Evolutionary conservation across 2,888 invertebrate species (phyloP), one percentile per base, ranked within the genome.

Genomic region (Caenorhabditis japonica): DNA sequence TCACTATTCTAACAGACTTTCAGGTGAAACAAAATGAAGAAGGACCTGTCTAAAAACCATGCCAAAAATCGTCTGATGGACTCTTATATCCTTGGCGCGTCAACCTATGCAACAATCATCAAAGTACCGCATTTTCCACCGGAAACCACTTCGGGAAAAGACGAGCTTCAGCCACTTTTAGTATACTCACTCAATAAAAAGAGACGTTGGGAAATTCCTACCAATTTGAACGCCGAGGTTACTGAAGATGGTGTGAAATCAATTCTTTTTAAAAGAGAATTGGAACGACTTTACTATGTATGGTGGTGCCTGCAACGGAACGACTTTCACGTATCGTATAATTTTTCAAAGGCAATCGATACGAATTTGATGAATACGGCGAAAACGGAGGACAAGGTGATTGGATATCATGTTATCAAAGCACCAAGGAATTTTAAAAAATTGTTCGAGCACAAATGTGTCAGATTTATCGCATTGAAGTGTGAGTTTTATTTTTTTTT

Each of bases 321-420:
- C 4, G 41, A 66, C 43, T 44, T 43, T 21, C 19, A 49, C n/a
- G 56, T 56, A 17, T 43, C 56, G 12, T 33, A 25, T 47, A 25
- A 58, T 27, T 19, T 34, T 19, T 66, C 66, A 0, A 34, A 30
- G 12, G 51, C 56, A 12, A 17, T 43, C 27, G 34, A 36, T 25
- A 25, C 49, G 3, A 51, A 15, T 0, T 13, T 27, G 23, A 23
- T 66, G 2, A 47, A 66, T 4, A 36, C 27, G 1, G 56, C 38
- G n/a, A 49, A 56, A 23, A 49, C 49, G 4, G 43, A 39, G n/a
- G 56, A 56, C 4, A 66, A 58, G 17, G 56, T 66, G n/a, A 5
- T 66, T 10, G 53, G 66, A 12, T 66, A 66, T 17, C 66, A 66
- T 19, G 49, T 66, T 34, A 43, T 66, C n/a, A 21, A 51, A 56